Evolutionary conservation across 2,113 vertebrate species (phyloP).

Genomic region (Sylvicapra grimmia): DNA sequence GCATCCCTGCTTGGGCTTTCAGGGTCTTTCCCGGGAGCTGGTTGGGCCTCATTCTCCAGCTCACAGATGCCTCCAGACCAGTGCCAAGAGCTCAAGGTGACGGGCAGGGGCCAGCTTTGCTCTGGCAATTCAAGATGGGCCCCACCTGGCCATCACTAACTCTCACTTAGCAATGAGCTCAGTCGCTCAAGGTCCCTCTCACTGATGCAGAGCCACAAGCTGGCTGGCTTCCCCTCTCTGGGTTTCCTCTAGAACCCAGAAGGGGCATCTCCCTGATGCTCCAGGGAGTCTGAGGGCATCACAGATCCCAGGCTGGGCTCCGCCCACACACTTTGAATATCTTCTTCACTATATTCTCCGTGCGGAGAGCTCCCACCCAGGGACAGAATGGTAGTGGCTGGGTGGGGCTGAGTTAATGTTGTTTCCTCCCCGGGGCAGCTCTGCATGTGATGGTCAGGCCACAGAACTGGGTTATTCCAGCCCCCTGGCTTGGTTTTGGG

Average conservation of each 20-base stretch:
- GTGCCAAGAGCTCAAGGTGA: not conserved
- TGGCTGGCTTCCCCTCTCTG: not conserved
- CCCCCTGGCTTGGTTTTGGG: not conserved
- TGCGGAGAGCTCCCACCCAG: fast-evolving
- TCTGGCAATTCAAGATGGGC: not conserved
- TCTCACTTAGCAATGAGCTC: not conserved
- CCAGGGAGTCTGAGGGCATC: too few species aligned
- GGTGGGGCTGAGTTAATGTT: too few species aligned
- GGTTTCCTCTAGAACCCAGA: not conserved
- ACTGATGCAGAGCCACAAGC: fast-evolving
- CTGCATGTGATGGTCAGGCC: too few species aligned
- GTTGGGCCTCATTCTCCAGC: not conserved
- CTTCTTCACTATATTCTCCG: too few species aligned
- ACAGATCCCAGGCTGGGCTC: not conserved
- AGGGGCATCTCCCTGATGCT: too few species aligned
- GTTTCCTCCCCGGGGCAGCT: not conserved
- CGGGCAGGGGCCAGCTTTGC: not conserved
- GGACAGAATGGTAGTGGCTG: not conserved
- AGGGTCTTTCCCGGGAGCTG: not conserved
- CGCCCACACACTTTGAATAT: not conserved
- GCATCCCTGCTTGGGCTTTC: not conserved
- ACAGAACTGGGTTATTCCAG: not conserved
- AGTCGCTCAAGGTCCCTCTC: not conserved
- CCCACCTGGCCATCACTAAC: not conserved
- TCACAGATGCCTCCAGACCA: not conserved